Evolutionary conservation across 2,797 vertebrate genomes (phyloP).

Genomic region (Gallinago nigripennis): DNA sequence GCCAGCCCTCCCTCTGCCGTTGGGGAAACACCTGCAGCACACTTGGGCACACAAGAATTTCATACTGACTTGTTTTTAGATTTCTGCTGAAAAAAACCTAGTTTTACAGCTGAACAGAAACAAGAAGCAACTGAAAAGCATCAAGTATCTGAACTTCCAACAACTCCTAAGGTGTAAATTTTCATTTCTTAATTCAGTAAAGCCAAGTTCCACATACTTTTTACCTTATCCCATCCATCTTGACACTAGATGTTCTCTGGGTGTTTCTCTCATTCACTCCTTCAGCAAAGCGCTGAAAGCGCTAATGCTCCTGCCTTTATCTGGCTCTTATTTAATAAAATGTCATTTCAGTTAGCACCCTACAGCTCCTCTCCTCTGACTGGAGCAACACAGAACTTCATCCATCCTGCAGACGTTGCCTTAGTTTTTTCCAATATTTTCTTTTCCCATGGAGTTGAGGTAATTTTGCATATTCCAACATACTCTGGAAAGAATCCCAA

Average conservation of each 20-base stretch:
- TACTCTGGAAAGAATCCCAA: background rate
- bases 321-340: background rate
- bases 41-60: background rate
- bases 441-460: background rate
- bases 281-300: background rate
- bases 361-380: fast-evolving
- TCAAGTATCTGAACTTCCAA: background rate
- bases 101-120: background rate
- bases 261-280: background rate
- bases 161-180: background rate
- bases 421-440: background rate
- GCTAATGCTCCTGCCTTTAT: background rate
- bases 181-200: background rate
- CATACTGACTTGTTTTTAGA: background rate
- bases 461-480: background rate
- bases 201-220: background rate
- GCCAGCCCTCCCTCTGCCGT: background rate
- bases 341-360: background rate
- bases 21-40: background rate
- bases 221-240: background rate
- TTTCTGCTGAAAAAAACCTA: background rate
- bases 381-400: background rate
- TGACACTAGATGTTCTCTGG: background rate
- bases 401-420: too few relatives aligned
- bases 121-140: background rate